Conservation (phyloP, 2,797 vertebrate species). For the Protonibea diacanthus region DNA sequence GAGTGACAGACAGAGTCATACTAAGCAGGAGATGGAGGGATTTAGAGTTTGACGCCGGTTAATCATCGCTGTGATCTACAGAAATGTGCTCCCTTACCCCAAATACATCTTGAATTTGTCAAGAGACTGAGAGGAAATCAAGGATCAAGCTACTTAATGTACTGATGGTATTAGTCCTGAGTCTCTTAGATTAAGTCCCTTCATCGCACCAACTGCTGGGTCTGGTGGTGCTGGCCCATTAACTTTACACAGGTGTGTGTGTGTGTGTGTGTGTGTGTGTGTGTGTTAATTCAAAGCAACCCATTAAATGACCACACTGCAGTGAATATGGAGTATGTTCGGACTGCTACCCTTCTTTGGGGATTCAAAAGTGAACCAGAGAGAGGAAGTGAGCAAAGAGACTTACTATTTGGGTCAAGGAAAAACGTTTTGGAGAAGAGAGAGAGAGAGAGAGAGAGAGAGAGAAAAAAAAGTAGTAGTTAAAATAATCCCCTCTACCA, state of each 20-base stretch:
- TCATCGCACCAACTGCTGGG: constrained; percentile 57
- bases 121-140: constrained; percentile 61
- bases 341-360: constrained; percentile 45
- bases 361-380: constrained; percentile 48
- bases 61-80: constrained; percentile 71
- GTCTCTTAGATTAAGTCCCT: constrained; percentile 75
- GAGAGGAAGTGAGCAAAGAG: constrained; percentile 25
- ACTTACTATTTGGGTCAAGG: constrained; percentile 66
- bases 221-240: constrained; percentile 63
- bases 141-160: constrained; percentile 76
- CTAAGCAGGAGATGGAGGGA: constrained; percentile 51
- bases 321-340: constrained; percentile 50
- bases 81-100: constrained; percentile 46
- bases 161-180: constrained; percentile 75
- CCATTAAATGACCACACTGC: constrained; percentile 50
- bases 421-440: constrained; percentile 27
- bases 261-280: neutral
- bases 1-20: constrained; percentile 41
- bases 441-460: neutral
- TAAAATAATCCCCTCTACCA: constrained; percentile 60
- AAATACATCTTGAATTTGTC: constrained; percentile 70
- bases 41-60: constrained; percentile 68
- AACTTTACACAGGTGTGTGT: constrained; percentile 47
- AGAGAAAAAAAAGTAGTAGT: constrained; percentile 34
- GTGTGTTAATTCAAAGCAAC: constrained; percentile 39